These are phyloP conservation scores for Erynnis tages DNA, from an alignment of 2,888 invertebrate genomes.

Conservation along the genomic window DNA sequence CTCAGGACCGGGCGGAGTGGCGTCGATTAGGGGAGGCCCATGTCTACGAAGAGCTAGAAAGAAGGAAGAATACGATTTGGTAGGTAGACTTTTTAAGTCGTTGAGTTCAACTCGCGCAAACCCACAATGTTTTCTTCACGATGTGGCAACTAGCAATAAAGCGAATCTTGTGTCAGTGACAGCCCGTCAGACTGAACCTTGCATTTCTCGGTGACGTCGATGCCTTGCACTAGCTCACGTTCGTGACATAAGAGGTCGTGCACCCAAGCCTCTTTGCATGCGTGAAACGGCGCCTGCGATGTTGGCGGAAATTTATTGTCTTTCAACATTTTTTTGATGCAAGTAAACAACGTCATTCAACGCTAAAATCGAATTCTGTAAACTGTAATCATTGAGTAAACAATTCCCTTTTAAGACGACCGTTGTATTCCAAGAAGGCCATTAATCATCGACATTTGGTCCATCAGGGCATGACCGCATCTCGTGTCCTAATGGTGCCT, in stretches of 20 bases:
- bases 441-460: slow-evolving; percentile 27
- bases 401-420: slow-evolving; percentile 20
- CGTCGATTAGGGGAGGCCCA: too few species aligned
- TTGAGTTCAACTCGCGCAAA: too few species aligned
- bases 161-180: neutral
- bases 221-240: neutral
- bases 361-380: neutral
- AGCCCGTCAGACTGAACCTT: neutral
- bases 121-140: too few species aligned
- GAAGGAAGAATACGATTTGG: too few species aligned
- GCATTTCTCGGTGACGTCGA: neutral
- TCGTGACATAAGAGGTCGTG: slow-evolving; percentile 19
- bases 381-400: neutral
- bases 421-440: slow-evolving; percentile 19
- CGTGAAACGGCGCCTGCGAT: too few species aligned
- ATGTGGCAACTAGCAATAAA: too few species aligned
- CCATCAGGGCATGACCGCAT: slow-evolving; percentile 26
- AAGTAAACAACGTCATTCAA: neutral
- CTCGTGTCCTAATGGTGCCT: slow-evolving; percentile 22
- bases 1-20: too few species aligned
- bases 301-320: slow-evolving; percentile 9
- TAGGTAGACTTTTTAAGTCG: too few species aligned
- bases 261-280: slow-evolving; percentile 17
- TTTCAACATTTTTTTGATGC: too few species aligned
- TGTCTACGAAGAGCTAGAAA: too few species aligned